Evolutionary conservation across 92 coral and sea anemone genomes (phyloP).

Genomic region (Epizoanthus rinbou): DNA sequence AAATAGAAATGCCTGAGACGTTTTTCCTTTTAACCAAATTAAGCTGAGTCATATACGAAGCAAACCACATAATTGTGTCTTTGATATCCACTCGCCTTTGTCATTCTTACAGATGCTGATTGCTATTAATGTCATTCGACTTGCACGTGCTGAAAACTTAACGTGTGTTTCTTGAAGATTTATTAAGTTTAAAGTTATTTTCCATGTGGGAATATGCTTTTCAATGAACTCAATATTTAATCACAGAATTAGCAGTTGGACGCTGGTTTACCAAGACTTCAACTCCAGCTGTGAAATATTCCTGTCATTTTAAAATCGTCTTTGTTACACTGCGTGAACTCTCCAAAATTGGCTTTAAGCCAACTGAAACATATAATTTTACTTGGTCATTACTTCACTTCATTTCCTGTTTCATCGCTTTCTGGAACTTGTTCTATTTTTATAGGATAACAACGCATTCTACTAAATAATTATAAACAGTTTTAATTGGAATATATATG

Average conservation of each 20-base stretch:
- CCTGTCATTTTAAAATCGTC: conserved; percentile 1
- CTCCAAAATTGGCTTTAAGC: not conserved
- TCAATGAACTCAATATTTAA: not conserved
- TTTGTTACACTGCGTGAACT: conserved; percentile 27
- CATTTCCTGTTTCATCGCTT: too few relatives aligned
- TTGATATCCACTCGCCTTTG: not conserved
- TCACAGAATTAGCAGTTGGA: not conserved
- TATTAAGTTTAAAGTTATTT: not conserved
- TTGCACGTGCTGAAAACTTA: not conserved
- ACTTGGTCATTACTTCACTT: too few relatives aligned
- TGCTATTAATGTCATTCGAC: not conserved
- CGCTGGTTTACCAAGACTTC: conserved; percentile 25
- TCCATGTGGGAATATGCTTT: not conserved
- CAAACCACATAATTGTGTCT: not conserved
- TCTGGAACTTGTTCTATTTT: too few relatives aligned
- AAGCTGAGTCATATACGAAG: not conserved
- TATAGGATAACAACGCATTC: too few relatives aligned
- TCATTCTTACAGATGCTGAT: not conserved
- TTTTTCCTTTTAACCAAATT: not conserved
- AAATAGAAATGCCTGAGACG: not conserved
- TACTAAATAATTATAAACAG: too few relatives aligned
- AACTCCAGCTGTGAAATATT: not conserved
- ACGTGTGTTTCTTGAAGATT: not conserved
- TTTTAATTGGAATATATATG: too few relatives aligned
- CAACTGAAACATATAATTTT: not conserved